Evolutionary conservation across 2,797 vertebrate genomes (phyloP), one percentile per base, ranked within the genome.

Genomic region (Psittacula echo): DNA sequence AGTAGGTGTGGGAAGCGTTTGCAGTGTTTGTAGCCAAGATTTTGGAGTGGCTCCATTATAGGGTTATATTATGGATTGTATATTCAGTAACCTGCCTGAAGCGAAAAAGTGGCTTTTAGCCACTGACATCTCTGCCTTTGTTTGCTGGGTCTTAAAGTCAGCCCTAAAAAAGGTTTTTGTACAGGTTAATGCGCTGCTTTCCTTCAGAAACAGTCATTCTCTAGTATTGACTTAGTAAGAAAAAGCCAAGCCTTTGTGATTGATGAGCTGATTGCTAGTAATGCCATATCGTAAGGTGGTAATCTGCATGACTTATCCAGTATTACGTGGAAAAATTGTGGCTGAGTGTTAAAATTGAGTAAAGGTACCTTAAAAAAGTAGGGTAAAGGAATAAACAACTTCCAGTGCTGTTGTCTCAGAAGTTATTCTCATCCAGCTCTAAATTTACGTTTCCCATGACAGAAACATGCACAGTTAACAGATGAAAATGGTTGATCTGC

Each of bases 361-460:
- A 66, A 91, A 89, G 45, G 8, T 75, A 34, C 30, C 62, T 91
- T 95, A 85, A 32, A 89, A 90, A 66, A 68, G 39, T 50, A 61
- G 19, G 9, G 17, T 75, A 82, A 74, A 86, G 14, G 45, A 90
- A 70, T 85, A 7, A 86, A 26, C 84, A 18, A 60, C 64, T 95
- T 81, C 53, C 34, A 78, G 42, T 8, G 2, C 47, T 68, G 50
- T 62, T 89, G 24, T 47, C 77, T 92, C 7, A 7, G 53, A 90
- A 91, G 48, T 56, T 54, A 80, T 48, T 81, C 18, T 90, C 56
- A 87, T 50, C 58, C 42, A 66, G 20, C 45, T 93, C 39, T 66
- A 37, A 74, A 87, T 94, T 87, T 89, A 47, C 60, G 45, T 93
- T 76, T 95, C 47, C 60, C n/a, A 70, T 76, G 84, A 73, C 64